Conservation (phyloP, 2,888 invertebrate species). For the Scaptomyza cyrtandrae region DNA sequence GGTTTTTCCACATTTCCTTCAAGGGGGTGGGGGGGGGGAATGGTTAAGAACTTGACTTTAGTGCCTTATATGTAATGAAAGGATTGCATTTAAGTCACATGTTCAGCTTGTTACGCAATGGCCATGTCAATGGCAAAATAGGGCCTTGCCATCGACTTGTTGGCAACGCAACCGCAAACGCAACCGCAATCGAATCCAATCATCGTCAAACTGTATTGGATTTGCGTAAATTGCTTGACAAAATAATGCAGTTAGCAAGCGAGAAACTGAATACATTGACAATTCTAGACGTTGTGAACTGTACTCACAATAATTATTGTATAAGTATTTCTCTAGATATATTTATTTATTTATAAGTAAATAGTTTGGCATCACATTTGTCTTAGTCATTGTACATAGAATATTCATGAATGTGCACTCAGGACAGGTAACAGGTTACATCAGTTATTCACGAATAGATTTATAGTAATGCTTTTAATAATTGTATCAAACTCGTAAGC, state of each 20-base stretch:
- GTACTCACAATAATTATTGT: neutral
- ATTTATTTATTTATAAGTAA: neutral
- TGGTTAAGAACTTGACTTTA: neutral
- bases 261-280: neutral
- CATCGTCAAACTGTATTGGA: conserved; percentile 10
- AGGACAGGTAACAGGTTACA: no score
- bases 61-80: conserved; percentile 21
- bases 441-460: no score
- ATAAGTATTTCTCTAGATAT: neutral
- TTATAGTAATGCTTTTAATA: no score
- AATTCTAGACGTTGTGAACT: neutral
- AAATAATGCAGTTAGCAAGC: neutral
- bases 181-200: conserved; percentile 15
- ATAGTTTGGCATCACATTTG: neutral
- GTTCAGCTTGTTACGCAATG: no score
- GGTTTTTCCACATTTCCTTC: conserved; percentile 6
- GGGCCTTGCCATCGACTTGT: neutral
- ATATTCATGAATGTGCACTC: no score
- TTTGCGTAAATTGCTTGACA: conserved; percentile 10
- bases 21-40: no score
- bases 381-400: neutral
- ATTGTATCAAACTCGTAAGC: no score
- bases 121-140: no score
- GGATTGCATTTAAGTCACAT: conserved; percentile 1
- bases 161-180: neutral